Percentiles rank a stretch among this genome's conserved stretches.
Evolutionary conservation across 2,888 invertebrate species (phyloP).

Genomic region (Stenolophus ochropezus): DNA sequence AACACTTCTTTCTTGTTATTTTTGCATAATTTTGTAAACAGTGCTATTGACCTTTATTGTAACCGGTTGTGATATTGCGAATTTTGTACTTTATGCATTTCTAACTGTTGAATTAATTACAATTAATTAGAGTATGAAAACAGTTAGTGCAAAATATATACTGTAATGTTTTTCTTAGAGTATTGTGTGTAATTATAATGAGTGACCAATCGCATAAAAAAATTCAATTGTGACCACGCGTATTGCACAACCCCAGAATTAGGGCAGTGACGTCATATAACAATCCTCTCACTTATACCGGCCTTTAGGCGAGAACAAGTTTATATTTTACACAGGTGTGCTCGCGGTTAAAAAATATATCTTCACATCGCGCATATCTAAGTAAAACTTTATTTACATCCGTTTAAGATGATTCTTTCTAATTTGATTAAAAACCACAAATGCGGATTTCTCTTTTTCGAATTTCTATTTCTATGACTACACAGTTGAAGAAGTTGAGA

Average conservation of each 20-base stretch:
- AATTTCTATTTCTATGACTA: not conserved
- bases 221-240: slow-evolving; percentile 26
- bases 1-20: too few species aligned
- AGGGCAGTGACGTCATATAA: slow-evolving; percentile 49
- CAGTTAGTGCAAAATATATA: slow-evolving; percentile 9
- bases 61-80: not conserved
- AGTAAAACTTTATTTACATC: not conserved
- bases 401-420: not conserved
- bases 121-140: slow-evolving; percentile 24
- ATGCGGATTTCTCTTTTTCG: not conserved
- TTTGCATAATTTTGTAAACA: not conserved
- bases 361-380: not conserved
- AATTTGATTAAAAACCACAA: not conserved
- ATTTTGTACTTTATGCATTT: not conserved
- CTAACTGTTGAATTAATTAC: slow-evolving; percentile 1
- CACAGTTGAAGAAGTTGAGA: not conserved
- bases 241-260: slow-evolving; percentile 42
- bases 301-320: slow-evolving; percentile 5
- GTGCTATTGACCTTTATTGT: not conserved
- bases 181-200: not conserved
- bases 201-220: not conserved
- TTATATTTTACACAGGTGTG: not conserved
- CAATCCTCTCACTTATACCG: slow-evolving; percentile 19
- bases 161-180: not conserved
- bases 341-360: not conserved